A percentile compares a stretch with the other conserved stretches of the same genome.
Evolutionary conservation across 2,797 vertebrate genomes (phyloP).

Genomic region (Cryptoprocta ferox): DNA sequence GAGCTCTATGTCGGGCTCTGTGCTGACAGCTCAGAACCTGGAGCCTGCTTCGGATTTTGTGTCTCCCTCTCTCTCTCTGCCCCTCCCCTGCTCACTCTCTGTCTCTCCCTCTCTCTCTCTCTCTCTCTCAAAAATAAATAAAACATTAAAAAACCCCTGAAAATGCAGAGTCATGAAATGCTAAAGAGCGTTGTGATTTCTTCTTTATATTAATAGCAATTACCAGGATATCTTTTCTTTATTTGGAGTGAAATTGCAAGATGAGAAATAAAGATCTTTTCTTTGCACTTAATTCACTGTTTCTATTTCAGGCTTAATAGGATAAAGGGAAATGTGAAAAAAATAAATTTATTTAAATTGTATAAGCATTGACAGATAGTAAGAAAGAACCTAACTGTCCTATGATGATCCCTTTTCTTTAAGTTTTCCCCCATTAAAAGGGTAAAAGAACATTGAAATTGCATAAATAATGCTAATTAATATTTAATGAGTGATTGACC

Average conservation of each 20-base stretch:
- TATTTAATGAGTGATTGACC: constrained; percentile 70
- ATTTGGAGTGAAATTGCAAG: constrained; percentile 11
- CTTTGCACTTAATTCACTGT: neutral
- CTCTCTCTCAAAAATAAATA: no score
- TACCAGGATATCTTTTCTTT: neutral
- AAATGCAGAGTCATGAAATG: constrained; percentile 16
- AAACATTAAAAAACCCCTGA: neutral
- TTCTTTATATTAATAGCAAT: neutral
- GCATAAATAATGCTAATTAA: constrained; percentile 62
- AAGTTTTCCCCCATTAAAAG: neutral
- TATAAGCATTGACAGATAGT: neutral
- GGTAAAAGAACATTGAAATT: constrained; percentile 56
- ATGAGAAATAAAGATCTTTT: neutral
- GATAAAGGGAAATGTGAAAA: neutral
- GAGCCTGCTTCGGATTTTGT: no score
- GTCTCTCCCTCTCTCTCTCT: no score
- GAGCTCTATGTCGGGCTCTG: no score
- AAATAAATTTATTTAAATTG: constrained; percentile 27
- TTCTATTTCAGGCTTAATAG: constrained; percentile 45
- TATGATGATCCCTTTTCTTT: neutral
- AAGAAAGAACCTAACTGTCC: neutral
- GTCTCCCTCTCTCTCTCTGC: no score
- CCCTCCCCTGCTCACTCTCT: no score
- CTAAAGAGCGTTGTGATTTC: neutral
- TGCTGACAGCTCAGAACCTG: no score